Conservation (phyloP, 2,113 vertebrate species). For the Mormyrus iriodes region DNA sequence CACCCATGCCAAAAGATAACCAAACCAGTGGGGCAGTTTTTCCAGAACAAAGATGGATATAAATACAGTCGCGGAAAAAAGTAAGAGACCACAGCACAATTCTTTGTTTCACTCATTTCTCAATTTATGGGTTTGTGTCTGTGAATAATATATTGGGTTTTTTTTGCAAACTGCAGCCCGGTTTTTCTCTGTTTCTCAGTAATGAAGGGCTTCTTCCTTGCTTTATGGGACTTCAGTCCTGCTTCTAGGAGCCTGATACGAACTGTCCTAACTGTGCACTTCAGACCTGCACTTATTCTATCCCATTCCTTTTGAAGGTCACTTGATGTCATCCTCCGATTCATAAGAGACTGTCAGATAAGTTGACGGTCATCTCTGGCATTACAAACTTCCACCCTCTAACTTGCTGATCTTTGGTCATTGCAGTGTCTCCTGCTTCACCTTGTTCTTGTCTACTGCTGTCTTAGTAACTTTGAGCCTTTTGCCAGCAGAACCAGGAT, state of each 20-base stretch:
- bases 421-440: neutral
- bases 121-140: neutral
- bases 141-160: neutral
- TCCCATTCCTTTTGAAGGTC: neutral
- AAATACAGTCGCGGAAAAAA: neutral
- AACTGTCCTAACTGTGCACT: neutral
- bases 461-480: neutral
- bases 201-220: neutral
- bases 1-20: neutral
- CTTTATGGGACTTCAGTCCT: too few relatives aligned
- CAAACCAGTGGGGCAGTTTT: neutral
- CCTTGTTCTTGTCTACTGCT: neutral
- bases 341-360: neutral
- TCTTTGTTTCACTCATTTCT: too few relatives aligned
- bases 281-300: neutral
- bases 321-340: neutral
- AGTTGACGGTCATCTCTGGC: neutral
- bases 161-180: neutral
- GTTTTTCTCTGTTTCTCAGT: neutral
- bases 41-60: neutral
- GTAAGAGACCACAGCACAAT: neutral
- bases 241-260: neutral
- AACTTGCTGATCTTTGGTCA: neutral
- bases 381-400: neutral
- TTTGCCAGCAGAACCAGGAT: neutral